Conservation (phyloP, 1,140 invertebrate species). For the Lysiphlebus fabarum region DNA sequence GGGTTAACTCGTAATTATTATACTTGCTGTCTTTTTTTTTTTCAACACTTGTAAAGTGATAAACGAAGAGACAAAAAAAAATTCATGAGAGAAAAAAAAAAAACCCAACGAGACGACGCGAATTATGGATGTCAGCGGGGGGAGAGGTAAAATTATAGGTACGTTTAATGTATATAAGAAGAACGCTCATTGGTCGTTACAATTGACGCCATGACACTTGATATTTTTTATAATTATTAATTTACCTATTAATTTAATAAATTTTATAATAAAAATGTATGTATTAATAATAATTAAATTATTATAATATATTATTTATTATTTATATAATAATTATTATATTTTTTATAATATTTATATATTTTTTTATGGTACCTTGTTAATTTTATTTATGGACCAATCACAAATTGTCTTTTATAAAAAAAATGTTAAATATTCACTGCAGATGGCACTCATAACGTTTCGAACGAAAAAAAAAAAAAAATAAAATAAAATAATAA, state of each 20-base stretch:
- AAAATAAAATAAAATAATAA: constrained; percentile 30
- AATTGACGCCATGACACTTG: constrained; percentile 34
- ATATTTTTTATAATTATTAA: too few species aligned
- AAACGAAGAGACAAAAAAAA: too few species aligned
- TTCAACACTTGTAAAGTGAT: too few species aligned
- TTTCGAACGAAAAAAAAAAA: constrained; percentile 29
- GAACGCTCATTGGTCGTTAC: constrained; percentile 36
- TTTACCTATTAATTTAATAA: too few species aligned
- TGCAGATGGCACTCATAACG: constrained; percentile 40
- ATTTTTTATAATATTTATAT: too few species aligned
- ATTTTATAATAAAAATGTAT: too few species aligned
- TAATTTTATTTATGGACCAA: neutral
- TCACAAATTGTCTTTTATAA: neutral
- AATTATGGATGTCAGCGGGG: constrained; percentile 22
- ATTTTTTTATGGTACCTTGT: too few species aligned
- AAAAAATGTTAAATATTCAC: constrained; percentile 27
- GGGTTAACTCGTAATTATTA: too few species aligned
- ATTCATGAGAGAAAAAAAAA: too few species aligned
- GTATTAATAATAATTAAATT: neutral
- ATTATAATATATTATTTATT: neutral
- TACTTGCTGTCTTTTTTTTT: too few species aligned
- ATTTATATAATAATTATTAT: too few species aligned
- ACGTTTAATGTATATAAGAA: constrained; percentile 27
- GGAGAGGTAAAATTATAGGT: constrained; percentile 5
- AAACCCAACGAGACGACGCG: constrained; percentile 21